These are phyloP conservation scores for Percina caprodes DNA, from an alignment of 2,113 vertebrate species.

Conservation along the genomic window DNA sequence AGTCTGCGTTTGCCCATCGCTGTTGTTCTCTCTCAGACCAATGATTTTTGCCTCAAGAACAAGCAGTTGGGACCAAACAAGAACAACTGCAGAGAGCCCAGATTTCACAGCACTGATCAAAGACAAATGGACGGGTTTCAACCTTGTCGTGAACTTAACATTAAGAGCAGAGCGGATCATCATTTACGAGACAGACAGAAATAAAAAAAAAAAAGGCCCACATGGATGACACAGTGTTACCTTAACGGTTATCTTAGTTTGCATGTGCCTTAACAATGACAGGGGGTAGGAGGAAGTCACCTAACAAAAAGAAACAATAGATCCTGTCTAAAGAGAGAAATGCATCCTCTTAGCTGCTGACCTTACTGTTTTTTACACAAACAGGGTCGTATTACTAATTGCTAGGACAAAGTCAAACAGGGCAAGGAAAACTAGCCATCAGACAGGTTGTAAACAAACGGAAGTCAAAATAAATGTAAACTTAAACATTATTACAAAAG, in stretches of 20 bases:
- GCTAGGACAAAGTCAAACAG: background rate
- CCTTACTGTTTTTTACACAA: background rate
- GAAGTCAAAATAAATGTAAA: background rate
- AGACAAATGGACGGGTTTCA: slow-evolving; percentile 14
- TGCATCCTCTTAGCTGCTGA: slow-evolving; percentile 10
- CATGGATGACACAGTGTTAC: slow-evolving; percentile 6
- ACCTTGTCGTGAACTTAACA: slow-evolving; percentile 27
- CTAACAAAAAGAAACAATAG: slow-evolving; percentile 18
- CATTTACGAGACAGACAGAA: slow-evolving; percentile 5
- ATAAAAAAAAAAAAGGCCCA: slow-evolving; percentile 5
- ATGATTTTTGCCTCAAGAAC: slow-evolving; percentile 47
- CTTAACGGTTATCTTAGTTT: background rate
- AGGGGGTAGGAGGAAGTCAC: background rate
- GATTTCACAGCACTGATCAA: slow-evolving; percentile 36
- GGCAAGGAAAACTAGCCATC: background rate
- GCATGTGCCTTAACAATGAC: too few relatives aligned
- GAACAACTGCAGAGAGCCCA: slow-evolving; percentile 20
- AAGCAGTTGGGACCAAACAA: slow-evolving; percentile 43
- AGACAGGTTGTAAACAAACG: background rate
- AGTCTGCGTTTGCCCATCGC: slow-evolving; percentile 35
- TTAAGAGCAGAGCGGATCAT: slow-evolving; percentile 1
- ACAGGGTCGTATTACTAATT: background rate
- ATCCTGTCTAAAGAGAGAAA: slow-evolving; percentile 15
- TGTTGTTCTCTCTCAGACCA: slow-evolving; percentile 38
- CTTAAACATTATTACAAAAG: background rate